phyloP scores from a whole-genome alignment of 2,113 vertebrate genomes.

The Spheniscus mendiculus region DNA sequence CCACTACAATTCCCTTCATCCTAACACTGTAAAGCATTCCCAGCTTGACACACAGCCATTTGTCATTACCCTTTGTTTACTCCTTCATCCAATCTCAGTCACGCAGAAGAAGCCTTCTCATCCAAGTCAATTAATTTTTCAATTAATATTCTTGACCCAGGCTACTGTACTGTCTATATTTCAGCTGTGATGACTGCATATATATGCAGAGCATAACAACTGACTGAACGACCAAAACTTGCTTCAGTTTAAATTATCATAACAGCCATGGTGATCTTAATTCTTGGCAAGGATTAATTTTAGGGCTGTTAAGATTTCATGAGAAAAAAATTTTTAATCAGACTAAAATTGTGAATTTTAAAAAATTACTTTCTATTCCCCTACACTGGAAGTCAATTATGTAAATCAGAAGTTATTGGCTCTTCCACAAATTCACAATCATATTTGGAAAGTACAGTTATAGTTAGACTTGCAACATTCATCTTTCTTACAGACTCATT shows the following conservation, averaged over 20 bases:
- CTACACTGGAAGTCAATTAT: not conserved
- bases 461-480: not conserved
- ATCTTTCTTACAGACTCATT: not conserved
- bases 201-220: not conserved
- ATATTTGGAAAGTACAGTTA: not conserved
- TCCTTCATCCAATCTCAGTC: not conserved
- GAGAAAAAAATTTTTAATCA: not conserved
- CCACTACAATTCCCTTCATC: not conserved
- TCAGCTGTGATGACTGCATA: not conserved
- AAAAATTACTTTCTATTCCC: not conserved
- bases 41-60: not conserved
- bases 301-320: not conserved
- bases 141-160: conserved; percentile 1
- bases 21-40: not conserved
- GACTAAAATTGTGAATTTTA: not conserved
- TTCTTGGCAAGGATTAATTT: conserved; percentile 1
- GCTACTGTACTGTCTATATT: not conserved
- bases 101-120: not conserved
- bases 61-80: not conserved
- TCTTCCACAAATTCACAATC: not conserved
- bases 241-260: not conserved
- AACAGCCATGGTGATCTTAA: not conserved
- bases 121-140: conserved; percentile 35
- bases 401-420: not conserved
- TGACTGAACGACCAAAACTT: not conserved